These are phyloP conservation scores for Smutsia temminckii DNA, from an alignment of 2,797 vertebrate species.

Conservation along the genomic window DNA sequence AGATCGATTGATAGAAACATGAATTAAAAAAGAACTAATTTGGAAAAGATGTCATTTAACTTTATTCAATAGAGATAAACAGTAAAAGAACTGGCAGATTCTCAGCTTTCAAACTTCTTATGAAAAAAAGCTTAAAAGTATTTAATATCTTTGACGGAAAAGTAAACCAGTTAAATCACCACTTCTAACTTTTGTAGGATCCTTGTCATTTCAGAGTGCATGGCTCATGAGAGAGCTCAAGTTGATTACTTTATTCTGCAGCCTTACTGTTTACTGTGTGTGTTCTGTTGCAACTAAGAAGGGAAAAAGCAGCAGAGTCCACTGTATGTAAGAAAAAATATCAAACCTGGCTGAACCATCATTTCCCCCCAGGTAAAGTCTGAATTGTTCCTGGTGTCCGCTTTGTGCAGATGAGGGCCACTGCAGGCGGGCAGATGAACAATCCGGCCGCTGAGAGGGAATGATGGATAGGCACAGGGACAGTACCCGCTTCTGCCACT, in stretches of 20 bases:
- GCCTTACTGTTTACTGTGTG: not conserved
- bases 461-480: not conserved
- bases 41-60: not conserved
- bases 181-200: not conserved
- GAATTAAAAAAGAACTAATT: slow-evolving; percentile 10
- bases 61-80: not conserved
- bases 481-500: not conserved
- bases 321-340: not conserved
- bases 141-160: slow-evolving; percentile 23
- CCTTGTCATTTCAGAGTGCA: not conserved
- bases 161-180: not conserved
- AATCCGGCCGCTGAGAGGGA: not conserved
- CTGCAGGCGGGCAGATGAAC: not conserved
- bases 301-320: slow-evolving; percentile 39
- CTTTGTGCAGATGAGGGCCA: not conserved
- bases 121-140: not conserved
- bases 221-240: not conserved
- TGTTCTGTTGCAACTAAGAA: not conserved
- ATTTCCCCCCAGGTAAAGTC: not conserved
- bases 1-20: not conserved
- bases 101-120: slow-evolving; percentile 9
- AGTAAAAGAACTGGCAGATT: not conserved
- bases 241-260: not conserved
- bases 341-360: not conserved
- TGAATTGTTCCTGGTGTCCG: not conserved